Evolutionary conservation across 2,113 vertebrate species (phyloP).

Genomic region (Axis porcinus): DNA sequence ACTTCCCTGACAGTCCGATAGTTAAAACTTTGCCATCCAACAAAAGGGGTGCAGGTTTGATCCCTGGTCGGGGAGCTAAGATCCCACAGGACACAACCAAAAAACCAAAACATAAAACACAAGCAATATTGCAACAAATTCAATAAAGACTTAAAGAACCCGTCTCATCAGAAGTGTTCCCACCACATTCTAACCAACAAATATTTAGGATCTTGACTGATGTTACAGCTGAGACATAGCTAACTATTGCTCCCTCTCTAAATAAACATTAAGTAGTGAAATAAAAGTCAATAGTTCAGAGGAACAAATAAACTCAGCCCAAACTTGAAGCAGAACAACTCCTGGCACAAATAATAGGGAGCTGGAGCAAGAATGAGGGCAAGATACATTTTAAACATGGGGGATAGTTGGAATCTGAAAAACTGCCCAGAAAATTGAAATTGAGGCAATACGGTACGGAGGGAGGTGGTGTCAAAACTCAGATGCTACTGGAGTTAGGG

Average conservation of each 20-base stretch:
- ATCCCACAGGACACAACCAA: not conserved
- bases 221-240: not conserved
- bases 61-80: not conserved
- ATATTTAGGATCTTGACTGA: not conserved
- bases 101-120: not conserved
- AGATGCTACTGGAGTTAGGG: not conserved
- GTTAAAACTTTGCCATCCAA: not conserved
- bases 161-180: not conserved
- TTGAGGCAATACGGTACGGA: not conserved
- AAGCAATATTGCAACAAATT: not conserved
- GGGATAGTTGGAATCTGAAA: not conserved
- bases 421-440: not conserved
- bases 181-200: not conserved
- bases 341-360: not conserved
- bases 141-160: not conserved
- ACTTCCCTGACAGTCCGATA: not conserved
- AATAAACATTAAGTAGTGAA: not conserved
- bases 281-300: not conserved
- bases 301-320: slow-evolving; percentile 4
- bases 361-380: not conserved
- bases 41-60: not conserved
- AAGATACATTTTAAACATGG: not conserved
- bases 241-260: not conserved
- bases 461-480: not conserved
- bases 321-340: slow-evolving; percentile 1